These are phyloP conservation scores for Scolopax mira DNA, from an alignment of 2,113 vertebrate genomes.

Conservation along the genomic window DNA sequence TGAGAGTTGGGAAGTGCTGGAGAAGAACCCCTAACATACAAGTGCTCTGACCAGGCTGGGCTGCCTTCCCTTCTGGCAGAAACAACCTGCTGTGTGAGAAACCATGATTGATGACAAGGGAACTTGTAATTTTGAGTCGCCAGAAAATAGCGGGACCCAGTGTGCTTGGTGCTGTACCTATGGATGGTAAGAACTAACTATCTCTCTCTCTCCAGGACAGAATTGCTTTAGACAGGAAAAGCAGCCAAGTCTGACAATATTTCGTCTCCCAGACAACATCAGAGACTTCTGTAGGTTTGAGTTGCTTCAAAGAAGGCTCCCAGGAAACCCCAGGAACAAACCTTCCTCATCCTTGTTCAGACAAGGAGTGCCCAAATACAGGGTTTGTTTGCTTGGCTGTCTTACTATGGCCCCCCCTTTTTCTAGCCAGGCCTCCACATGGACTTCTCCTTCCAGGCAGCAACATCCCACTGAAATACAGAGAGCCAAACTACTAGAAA, in stretches of 20 bases:
- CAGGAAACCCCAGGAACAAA: background rate
- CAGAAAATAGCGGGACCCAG: background rate
- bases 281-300: background rate
- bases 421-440: background rate
- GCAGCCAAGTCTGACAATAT: background rate
- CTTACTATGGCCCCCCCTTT: background rate
- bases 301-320: background rate
- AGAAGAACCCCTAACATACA: background rate
- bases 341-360: background rate
- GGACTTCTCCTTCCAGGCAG: background rate
- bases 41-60: background rate
- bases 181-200: background rate
- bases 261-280: background rate
- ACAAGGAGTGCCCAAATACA: background rate
- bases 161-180: background rate
- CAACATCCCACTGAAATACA: fast-evolving
- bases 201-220: background rate
- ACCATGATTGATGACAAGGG: background rate
- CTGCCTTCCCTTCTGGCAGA: background rate
- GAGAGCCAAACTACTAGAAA: background rate
- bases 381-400: background rate
- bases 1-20: background rate
- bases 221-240: background rate
- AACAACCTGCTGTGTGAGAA: background rate
- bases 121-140: background rate